Evolutionary conservation across 2,797 vertebrate species (phyloP).

Genomic region (Cheracebus regulus): DNA sequence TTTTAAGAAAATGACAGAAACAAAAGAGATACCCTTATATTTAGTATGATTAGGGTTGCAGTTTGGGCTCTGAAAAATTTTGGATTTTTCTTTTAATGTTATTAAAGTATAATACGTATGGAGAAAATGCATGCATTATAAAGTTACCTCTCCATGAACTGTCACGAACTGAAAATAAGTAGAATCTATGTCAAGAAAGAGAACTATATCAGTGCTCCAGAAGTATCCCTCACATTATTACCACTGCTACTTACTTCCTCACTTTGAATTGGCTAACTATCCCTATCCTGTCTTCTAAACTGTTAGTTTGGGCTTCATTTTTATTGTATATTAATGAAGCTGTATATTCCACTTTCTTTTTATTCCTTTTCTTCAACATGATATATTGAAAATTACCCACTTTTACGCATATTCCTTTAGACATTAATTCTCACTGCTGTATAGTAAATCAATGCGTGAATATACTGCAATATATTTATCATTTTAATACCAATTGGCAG

Average conservation of each 20-base stretch:
- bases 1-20: background rate
- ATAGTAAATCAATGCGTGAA: background rate
- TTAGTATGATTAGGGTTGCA: background rate
- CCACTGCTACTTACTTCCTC: background rate
- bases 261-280: no score
- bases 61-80: background rate
- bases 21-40: background rate
- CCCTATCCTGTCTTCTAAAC: background rate
- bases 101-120: background rate
- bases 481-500: background rate
- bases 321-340: background rate
- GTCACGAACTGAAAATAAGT: background rate
- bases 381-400: background rate
- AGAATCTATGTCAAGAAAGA: background rate
- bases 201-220: accelerated
- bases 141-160: background rate
- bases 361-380: background rate
- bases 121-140: background rate
- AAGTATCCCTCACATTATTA: background rate
- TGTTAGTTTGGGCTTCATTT: background rate
- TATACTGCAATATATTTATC: background rate
- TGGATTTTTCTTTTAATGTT: background rate
- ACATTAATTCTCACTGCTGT: background rate
- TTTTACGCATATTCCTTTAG: background rate
- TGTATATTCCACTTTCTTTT: background rate